Conservation (phyloP, 2,113 vertebrate genomes). For the Dasypus novemcinctus region DNA sequence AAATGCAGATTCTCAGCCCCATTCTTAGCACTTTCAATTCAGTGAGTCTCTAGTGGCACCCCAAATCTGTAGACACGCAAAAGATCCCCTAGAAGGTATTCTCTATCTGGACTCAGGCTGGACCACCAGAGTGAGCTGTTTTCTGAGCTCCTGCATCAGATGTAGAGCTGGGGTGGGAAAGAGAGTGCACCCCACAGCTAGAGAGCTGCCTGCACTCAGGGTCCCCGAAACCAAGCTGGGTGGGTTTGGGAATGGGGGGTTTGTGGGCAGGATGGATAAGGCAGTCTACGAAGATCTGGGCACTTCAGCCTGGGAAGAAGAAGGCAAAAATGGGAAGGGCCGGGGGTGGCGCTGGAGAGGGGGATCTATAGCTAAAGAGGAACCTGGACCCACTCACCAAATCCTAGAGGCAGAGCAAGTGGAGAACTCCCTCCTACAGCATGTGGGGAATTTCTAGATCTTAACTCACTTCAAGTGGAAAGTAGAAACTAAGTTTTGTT, state of each 20-base stretch:
- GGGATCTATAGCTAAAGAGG: background rate
- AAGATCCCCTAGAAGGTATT: fast-evolving
- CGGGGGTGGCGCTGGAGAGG: background rate
- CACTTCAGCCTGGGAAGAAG: too few species aligned
- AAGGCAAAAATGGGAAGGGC: background rate
- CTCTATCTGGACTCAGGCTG: background rate
- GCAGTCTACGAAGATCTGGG: background rate
- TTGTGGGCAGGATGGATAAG: background rate
- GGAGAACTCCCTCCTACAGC: background rate
- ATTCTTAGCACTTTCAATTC: background rate
- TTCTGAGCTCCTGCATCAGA: background rate
- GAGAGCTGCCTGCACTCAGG: background rate
- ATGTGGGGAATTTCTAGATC: background rate
- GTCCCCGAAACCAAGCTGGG: background rate
- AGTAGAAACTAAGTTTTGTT: background rate
- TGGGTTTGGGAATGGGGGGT: background rate
- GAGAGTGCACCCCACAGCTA: too few species aligned
- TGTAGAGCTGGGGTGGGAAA: background rate
- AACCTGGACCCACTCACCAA: background rate
- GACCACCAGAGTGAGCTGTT: background rate
- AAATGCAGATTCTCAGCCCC: too few species aligned
- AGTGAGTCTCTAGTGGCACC: background rate
- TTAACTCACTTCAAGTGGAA: background rate
- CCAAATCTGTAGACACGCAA: background rate
- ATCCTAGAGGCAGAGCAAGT: background rate